These are phyloP conservation scores for Holotrichia oblita DNA, from an alignment of 1,140 invertebrate species.

Conservation along the genomic window DNA sequence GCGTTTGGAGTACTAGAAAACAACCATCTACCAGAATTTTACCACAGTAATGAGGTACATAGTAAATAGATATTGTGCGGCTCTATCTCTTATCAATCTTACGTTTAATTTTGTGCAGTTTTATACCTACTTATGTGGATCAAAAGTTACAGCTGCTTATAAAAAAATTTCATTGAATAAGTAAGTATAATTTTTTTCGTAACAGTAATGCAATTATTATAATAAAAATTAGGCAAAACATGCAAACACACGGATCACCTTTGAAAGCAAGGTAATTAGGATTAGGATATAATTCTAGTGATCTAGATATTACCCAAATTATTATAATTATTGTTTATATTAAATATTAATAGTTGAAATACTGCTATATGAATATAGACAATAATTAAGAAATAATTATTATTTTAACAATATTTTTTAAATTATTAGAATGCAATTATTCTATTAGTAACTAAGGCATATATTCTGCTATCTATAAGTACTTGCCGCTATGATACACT, in stretches of 20 bases:
- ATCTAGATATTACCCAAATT: too few species aligned
- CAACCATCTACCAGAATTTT: conserved; percentile 79
- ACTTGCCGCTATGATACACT: too few species aligned
- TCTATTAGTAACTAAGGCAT: too few species aligned
- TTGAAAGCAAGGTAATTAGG: conserved; percentile 50
- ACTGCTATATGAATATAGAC: too few species aligned
- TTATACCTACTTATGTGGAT: conserved; percentile 74
- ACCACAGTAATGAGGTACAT: conserved; percentile 83
- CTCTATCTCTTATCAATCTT: neutral
- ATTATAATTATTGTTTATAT: too few species aligned
- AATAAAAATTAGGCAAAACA: conserved; percentile 16
- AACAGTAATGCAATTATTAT: neutral
- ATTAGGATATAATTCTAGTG: neutral
- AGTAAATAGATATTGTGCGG: neutral
- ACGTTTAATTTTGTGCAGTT: conserved; percentile 64
- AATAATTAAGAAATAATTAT: too few species aligned
- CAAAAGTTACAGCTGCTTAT: conserved; percentile 64
- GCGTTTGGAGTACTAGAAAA: conserved; percentile 80
- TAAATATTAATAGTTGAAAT: too few species aligned
- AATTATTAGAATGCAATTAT: too few species aligned
- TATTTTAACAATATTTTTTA: too few species aligned
- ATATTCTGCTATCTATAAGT: too few species aligned
- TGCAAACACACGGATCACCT: conserved; percentile 53
- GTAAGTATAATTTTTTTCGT: conserved; percentile 25
- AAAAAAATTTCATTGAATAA: conserved; percentile 61